Base-by-base conservation (phyloP, 2,797 vertebrate species). In the Xiphorhynchus erythropygius region DNA sequence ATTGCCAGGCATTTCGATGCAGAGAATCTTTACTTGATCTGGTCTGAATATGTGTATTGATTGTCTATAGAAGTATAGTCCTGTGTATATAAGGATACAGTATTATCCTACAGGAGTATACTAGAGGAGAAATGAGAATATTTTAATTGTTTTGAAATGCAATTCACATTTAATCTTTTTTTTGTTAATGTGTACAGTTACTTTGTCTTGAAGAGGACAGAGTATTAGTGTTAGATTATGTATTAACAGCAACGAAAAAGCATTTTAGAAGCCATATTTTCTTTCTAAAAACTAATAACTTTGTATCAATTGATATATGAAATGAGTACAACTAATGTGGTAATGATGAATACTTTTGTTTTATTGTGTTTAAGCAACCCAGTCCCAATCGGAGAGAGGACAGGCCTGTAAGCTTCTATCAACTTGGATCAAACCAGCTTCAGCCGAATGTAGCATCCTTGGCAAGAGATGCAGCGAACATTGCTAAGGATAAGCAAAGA, bases 351-450 rank as follows among this genome's bases (percentile, higher is more conserved):
- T 55, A 37, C 63, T 93, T 91, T 14, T 84, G 15, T 83, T 27
- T 50, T 62, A 14, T 7, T 65, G 6, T 69, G 50, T 35, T 94
- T 46, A 90, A 85, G 80, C 98, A 99, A 99, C 99, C 99, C 42
- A 99, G 99, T 86, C 99, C 99, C 64, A 99, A 98, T 83, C 98
- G 99, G 64, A 98, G 99, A 74, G 99, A 99, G 15, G 99, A 99
- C 96, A 98, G 99, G 16, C 99, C 99, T 1, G 98, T 99, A 97
- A 99, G 99, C 98, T 99, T 99, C 95, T 98, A 98, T 95, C 98
- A 98, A 3, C 98, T 99, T 24, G 98, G 98, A 95, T 98, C 98
- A 50, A 98, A 97, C 95, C 94, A 98, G 19, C 97, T 97, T 46
- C 99, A 98, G 94, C 85, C 98, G 44, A 96, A 96, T 8, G 90